Percentiles rank a stretch among this genome's conserved stretches.
Conservation (phyloP, 2,888 invertebrate genomes). For the Scaptodrosophila latifasciaeformis region DNA sequence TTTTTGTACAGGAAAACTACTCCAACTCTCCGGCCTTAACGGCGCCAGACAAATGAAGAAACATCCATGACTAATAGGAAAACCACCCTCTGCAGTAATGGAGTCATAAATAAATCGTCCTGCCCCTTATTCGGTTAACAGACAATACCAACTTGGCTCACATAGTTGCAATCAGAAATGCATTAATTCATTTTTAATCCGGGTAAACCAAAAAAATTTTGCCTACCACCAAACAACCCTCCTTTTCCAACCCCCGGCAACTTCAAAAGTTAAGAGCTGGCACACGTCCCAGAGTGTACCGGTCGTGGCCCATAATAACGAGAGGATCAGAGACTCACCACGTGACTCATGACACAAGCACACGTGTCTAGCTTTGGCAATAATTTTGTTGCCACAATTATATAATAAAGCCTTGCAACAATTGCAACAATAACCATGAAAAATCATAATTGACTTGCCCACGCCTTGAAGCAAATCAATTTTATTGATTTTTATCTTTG, state of each 20-base stretch:
- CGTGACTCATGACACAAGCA: constrained; percentile 24
- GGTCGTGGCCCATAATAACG: constrained; percentile 21
- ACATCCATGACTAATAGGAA: constrained; percentile 23
- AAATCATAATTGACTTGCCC: background rate
- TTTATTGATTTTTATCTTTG: constrained; percentile 30
- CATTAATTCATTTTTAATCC: constrained; percentile 32
- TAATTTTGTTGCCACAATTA: constrained; percentile 21
- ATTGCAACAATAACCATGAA: constrained; percentile 3
- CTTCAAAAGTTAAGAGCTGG: background rate
- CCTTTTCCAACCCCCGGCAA: background rate
- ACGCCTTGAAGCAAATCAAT: constrained; percentile 23
- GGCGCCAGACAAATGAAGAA: background rate
- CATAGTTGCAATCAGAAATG: constrained; percentile 24
- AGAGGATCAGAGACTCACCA: constrained; percentile 13
- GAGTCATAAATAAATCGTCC: constrained; percentile 51
- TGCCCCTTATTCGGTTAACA: constrained; percentile 15
- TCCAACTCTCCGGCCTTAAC: background rate
- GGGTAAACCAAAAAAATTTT: constrained; percentile 5
- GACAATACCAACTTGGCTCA: constrained; percentile 24
- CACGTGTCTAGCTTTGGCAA: background rate
- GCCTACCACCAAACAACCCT: background rate
- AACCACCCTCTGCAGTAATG: constrained; percentile 30
- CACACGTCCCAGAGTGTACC: too few species aligned
- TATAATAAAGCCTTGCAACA: constrained; percentile 18
- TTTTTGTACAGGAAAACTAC: too few species aligned